Base-by-base conservation (phyloP, 2,797 vertebrate genomes). In the Anguilla pacifica region DNA sequence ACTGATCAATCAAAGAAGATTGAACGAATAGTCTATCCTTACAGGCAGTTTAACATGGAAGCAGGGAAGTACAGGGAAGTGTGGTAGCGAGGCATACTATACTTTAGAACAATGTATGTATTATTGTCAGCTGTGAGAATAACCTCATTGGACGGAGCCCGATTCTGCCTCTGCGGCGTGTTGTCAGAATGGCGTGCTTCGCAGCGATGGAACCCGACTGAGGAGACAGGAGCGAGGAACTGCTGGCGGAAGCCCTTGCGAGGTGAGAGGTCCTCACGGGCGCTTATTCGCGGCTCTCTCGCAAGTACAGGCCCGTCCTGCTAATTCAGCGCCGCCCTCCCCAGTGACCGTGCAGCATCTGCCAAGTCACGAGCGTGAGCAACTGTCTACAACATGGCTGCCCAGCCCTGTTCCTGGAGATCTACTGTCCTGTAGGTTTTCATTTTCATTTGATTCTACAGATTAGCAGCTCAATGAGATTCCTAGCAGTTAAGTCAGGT, bases 251-350 rank as follows among this genome's bases (percentile, higher is more conserved):
- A 49, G 19, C 6, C 35, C 17, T 22, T 13, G 35, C 7, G 79
- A 82, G 46, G 43, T 51, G 43, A 82, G 79, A n/a, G 79, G 79
- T 51, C 79, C 43, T 82, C 2, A 9, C 43, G 46, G 79, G 79
- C 46, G 25, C 25, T 82, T 82, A 82, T 82, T 82, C 46, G 3
- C 22, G 4, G 79, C 79, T 19, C 46, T 49, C 79, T 22, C 79
- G n/a, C 79, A 82, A 82, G 43, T n/a, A n/a, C 79, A 51, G 46
- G 19, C 43, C 79, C 79, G 10, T 82, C 79, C 79, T 11, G 79
- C 79, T 82, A 82, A 82, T 51, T 79, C 46, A 51, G 79, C 43
- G 7, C 79, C 22, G 3, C 46, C 10, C 43, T 82, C 79, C 79
- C 79, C 19, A 25, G 17, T 51, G 79, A 51, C 79, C 46, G 2